Conservation (phyloP, 2,888 invertebrate species). For the Vesta saturnalis region DNA sequence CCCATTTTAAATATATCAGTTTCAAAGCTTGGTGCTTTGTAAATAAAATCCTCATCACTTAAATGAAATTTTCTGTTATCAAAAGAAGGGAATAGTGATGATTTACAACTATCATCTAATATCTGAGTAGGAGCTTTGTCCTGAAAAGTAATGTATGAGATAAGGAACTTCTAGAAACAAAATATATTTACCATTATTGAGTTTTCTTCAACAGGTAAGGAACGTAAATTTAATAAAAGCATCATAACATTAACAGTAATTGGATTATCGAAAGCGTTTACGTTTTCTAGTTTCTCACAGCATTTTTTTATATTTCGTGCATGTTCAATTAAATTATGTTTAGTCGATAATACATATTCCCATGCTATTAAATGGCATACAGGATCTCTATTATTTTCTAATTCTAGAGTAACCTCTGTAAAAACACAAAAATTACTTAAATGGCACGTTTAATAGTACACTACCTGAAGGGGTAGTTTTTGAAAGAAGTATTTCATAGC, state of each 20-base stretch:
- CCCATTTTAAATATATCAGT: conserved; percentile 8
- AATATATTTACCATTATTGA: conserved; percentile 26
- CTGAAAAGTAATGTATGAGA: not conserved
- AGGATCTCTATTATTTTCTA: conserved; percentile 52
- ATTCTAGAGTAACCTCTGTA: conserved; percentile 38
- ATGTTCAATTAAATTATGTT: conserved; percentile 49
- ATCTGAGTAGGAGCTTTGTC: not conserved
- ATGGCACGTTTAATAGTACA: not conserved
- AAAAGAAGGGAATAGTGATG: conserved; percentile 18
- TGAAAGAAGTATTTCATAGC: conserved; percentile 53
- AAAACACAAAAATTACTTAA: conserved; percentile 18
- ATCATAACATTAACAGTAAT: conserved; percentile 34
- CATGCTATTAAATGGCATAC: conserved; percentile 54
- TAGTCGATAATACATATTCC: conserved; percentile 53
- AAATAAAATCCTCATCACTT: conserved; percentile 1
- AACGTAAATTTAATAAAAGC: conserved; percentile 41
- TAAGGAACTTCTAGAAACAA: not conserved
- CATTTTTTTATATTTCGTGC: conserved; percentile 49
- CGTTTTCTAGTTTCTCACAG: conserved; percentile 43
- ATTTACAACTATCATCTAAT: not conserved
- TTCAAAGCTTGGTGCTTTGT: not conserved
- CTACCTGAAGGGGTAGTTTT: conserved; percentile 24
- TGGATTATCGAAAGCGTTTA: conserved; percentile 30
- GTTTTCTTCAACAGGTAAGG: conserved; percentile 27
- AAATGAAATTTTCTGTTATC: conserved; percentile 26